Evolutionary conservation across 2,113 vertebrate species (phyloP).

Genomic region (Phrynocephalus versicolor): DNA sequence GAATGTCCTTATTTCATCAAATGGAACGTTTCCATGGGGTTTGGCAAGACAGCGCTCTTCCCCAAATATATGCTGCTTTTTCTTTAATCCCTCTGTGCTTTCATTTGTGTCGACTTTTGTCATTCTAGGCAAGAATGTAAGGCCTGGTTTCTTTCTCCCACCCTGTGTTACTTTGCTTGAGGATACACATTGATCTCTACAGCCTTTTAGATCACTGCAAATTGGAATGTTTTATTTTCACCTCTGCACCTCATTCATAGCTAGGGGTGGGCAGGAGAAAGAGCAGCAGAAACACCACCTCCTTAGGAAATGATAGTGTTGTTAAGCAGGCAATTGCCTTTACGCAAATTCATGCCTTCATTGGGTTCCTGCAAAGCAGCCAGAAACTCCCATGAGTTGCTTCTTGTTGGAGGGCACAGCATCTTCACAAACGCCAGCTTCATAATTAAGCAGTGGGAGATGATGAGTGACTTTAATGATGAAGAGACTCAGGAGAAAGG

Average conservation of each 20-base stretch:
- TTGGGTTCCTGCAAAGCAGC: not conserved
- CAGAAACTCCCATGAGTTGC: conserved; percentile 3
- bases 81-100: not conserved
- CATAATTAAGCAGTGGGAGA: conserved; percentile 23
- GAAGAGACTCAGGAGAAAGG: not conserved
- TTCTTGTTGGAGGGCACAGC: not conserved
- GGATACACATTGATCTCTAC: not conserved
- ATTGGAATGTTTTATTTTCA: not conserved
- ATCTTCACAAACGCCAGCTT: conserved; percentile 11
- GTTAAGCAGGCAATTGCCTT: not conserved
- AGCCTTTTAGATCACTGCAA: not conserved
- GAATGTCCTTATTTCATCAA: not conserved
- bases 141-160: not conserved
- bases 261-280: not conserved
- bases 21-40: not conserved
- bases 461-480: conserved; percentile 1
- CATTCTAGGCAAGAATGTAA: not conserved
- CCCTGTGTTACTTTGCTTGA: not conserved
- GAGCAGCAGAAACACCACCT: not conserved
- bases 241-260: conserved; percentile 17
- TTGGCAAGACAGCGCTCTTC: not conserved
- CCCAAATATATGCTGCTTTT: not conserved
- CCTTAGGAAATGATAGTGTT: not conserved
- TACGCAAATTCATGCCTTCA: not conserved
- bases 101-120: not conserved